phyloP scores from a whole-genome alignment of 2,113 vertebrate species.

The Phocoena phocoena region DNA sequence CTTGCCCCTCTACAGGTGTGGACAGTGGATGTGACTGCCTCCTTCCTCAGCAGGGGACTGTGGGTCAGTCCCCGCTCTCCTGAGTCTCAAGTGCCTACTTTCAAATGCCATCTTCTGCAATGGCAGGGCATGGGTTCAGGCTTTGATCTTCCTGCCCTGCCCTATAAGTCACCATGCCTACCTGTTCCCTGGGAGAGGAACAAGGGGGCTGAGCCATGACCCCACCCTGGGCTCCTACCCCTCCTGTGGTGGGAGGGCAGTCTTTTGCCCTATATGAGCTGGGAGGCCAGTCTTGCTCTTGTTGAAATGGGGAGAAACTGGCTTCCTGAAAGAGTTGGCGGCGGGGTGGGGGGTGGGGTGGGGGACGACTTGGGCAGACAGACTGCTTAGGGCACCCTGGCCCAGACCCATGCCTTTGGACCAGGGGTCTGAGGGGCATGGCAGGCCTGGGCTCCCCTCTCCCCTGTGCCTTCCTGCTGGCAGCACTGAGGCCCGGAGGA shows the following conservation, averaged over 20 bases:
- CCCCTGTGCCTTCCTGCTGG: not conserved
- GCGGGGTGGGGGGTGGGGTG: rapidly evolving
- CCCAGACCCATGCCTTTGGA: not conserved
- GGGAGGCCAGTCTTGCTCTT: not conserved
- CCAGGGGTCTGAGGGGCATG: not conserved
- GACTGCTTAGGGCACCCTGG: not conserved
- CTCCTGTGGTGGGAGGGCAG: not conserved
- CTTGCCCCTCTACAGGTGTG: not conserved
- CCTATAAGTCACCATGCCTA: not conserved
- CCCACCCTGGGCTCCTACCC: not conserved
- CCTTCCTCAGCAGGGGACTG: not conserved
- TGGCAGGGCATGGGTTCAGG: not conserved
- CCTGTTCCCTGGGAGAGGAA: not conserved
- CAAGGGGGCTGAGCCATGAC: not conserved
- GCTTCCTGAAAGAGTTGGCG: not conserved
- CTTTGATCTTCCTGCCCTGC: not conserved
- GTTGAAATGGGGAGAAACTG: not conserved
- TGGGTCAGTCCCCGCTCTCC: not conserved
- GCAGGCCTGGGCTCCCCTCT: not conserved
- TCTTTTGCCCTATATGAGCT: not conserved
- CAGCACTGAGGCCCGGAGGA: not conserved
- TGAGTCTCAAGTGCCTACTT: not conserved
- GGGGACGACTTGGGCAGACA: not conserved
- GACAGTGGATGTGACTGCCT: not conserved
- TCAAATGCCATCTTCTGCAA: not conserved